Percentiles rank a stretch among this genome's conserved stretches.
phyloP scores from a whole-genome alignment of 2,113 vertebrate species.

The Phyllostomus hastatus region DNA sequence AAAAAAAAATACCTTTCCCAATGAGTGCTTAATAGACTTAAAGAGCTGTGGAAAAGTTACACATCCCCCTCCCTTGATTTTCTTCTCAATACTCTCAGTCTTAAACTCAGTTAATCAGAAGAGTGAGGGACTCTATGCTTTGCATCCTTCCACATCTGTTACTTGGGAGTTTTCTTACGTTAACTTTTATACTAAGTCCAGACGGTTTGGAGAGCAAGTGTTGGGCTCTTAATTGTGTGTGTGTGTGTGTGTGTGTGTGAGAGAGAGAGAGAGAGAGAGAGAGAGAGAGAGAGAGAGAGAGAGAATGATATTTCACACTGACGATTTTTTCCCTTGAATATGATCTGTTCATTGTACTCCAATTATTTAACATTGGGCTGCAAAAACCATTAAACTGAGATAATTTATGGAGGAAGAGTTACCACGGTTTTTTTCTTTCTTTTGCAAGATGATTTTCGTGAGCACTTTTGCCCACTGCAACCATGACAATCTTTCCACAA shows the following conservation, averaged over 20 bases:
- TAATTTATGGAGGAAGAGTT: conserved; percentile 49
- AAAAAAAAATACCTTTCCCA: conserved; percentile 74
- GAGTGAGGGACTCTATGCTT: conserved; percentile 70
- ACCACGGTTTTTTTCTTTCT: not conserved
- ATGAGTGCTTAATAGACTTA: conserved; percentile 74
- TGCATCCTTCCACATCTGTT: conserved; percentile 56
- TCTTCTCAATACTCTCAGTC: conserved; percentile 51
- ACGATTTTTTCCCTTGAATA: conserved; percentile 44
- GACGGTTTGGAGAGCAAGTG: conserved; percentile 15
- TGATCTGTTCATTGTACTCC: conserved; percentile 56
- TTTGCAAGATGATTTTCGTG: conserved; percentile 65
- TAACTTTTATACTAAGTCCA: conserved; percentile 50
- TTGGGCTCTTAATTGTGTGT: not conserved
- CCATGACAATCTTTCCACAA: conserved; percentile 71
- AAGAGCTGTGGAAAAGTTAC: conserved; percentile 58
- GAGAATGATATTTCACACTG: conserved; percentile 31
- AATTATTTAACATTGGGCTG: not conserved
- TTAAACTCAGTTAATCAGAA: conserved; percentile 60
- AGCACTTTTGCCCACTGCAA: conserved; percentile 71
- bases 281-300: no score
- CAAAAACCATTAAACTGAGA: conserved; percentile 52
- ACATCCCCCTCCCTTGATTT: conserved; percentile 56
- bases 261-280: not conserved
- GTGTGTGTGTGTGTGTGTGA: no score
- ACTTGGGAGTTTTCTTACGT: conserved; percentile 71